Evolutionary conservation across 92 coral and sea anemone genomes (phyloP), one percentile per base, ranked within the genome.

Genomic region (Scolanthus callimorphus): DNA sequence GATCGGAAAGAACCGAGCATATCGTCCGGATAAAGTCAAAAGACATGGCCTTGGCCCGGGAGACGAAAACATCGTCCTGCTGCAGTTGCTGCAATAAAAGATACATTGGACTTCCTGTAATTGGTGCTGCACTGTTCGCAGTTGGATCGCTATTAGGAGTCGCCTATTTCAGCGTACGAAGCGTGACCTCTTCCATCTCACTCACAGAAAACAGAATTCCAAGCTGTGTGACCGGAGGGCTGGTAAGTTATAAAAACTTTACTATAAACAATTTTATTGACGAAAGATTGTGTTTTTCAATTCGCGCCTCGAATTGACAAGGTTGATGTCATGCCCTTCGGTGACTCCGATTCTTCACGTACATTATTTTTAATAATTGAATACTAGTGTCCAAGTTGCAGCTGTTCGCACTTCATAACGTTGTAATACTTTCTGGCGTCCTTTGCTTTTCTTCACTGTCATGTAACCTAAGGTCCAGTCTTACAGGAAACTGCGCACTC

Each of bases 101-200:
- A 30, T 66, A 77, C 25, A 37, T 82, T 19, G 89, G 78, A 1
- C 67, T 87, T 2, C 82, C 81, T 2, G 41, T 87, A 22, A 52
- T 78, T 2, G 95, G 95, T 38, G 60, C 71, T 22, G 76, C 95
- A 12, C 62, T 87, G 11, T 44, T 87, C 41, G 81, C 95, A 21
- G 85, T 87, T 30, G 95, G 90, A 0, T 53, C 77, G 19, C 69
- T 87, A 13, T 85, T 87, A 26, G 82, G 84, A 1, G 65, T 87
- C 61, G 95, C 82, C 1, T 74, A 69, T 31, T 87, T 72, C 57
- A 87, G 95, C 67, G 52, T 87, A 29, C 64, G 28, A 21, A 39
- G 63, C 12, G 81, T 82, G 0, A 86, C 95, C 2, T 49, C 90
- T 4, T 82, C 95, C 3, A 59, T 66, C 0, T 55, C 71, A 17